Base-by-base conservation (phyloP, 92 coral and sea anemone species). In the Bergia sp. region DNA sequence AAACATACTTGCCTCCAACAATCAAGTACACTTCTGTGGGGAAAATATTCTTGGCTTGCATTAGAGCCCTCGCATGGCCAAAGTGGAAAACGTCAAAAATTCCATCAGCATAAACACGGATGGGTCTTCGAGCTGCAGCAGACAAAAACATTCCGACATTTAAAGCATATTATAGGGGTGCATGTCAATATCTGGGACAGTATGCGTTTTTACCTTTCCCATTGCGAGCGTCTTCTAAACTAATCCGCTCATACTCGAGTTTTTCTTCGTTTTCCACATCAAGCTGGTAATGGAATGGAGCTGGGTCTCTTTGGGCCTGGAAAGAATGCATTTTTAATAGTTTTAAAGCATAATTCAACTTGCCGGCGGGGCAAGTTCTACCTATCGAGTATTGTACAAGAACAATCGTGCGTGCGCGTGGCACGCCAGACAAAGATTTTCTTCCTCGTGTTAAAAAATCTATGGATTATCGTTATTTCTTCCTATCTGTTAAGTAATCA, bases 41-140 rank as follows among this genome's bases (percentile, higher is more conserved):
- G 77, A 97, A 97, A 16, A 93, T 89, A 39, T 84, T 87, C 89
- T 97, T 97, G 10, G 99, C 99, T 66, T 97, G 99, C 97, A 97
- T 93, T 65, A 97, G 85, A 75, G 99, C 91, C 73, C 96, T 95
- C 40, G 98, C 98, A 82, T 97, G 99, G 13, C 99, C 99, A 88
- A 96, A 95, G 79, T 97, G 99, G 58, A 95, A 97, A 2, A 89
- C 81, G 82, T 97, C 99, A 45, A 92, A 97, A 10, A 97, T 93
- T 0, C 99, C 99, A 90, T 97, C 99, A 41, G 98, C 98, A 80
- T 96, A 96, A 40, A 97, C 96, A 44, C 99, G 96, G 55, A 97
- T 93, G 5, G 99, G 99, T 88, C 99, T 94, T 85, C 82, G 91
- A 21, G 96, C 99, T 97, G 81, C 53, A 82, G 64, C 18, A 91